Evolutionary conservation across 2,797 vertebrate species (phyloP).

Genomic region (Acipenser ruthenus): DNA sequence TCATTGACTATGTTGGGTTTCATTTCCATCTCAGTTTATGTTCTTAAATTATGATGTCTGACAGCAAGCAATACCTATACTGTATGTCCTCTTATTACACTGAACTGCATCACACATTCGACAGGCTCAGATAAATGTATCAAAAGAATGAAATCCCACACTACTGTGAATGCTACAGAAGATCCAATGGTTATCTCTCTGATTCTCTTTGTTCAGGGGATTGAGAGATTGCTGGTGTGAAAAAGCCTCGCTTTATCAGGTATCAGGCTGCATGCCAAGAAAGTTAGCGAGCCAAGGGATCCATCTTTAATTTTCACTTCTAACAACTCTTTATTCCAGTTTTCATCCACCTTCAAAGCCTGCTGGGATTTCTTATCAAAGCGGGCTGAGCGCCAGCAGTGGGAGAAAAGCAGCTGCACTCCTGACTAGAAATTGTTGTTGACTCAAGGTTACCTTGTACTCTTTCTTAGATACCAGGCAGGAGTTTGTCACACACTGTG

Average conservation of each 20-base stretch:
- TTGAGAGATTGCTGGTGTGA: background rate
- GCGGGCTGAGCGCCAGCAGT: background rate
- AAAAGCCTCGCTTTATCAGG: background rate
- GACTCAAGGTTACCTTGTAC: constrained; percentile 69
- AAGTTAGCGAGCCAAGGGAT: background rate
- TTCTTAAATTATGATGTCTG: too few species aligned
- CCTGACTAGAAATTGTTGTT: background rate
- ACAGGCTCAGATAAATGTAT: constrained; percentile 16
- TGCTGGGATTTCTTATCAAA: background rate
- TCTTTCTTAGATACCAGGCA: constrained; percentile 67
- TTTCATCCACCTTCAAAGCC: constrained; percentile 6
- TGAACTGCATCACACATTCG: constrained; percentile 13
- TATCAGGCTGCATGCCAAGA: background rate
- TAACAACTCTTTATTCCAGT: constrained; percentile 8
- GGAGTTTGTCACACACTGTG: constrained; percentile 70
- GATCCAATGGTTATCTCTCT: constrained; percentile 6
- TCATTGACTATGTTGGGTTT: too few species aligned
- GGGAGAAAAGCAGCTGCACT: background rate
- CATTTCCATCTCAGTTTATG: too few species aligned
- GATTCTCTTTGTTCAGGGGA: background rate
- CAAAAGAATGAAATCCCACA: constrained; percentile 24
- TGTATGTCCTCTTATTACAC: too few species aligned
- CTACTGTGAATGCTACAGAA: background rate
- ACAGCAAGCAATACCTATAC: too few species aligned
- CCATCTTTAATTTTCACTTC: background rate